Evolutionary conservation across 2,888 invertebrate species (phyloP).

Genomic region (Himalopsyche kuldschensis): DNA sequence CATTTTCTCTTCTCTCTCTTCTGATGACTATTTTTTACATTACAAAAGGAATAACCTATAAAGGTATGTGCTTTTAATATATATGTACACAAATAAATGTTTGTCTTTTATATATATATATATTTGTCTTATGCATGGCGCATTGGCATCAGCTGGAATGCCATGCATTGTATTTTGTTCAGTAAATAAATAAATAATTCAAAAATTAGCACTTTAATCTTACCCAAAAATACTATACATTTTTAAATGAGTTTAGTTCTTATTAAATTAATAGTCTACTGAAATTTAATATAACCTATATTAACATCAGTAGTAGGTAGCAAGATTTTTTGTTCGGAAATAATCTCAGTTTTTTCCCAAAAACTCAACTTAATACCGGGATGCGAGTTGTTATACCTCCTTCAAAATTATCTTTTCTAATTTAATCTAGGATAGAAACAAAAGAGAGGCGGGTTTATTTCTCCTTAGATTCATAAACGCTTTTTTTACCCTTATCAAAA

Average conservation of each 20-base stretch:
- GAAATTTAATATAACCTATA: neutral
- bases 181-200: too few species aligned
- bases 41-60: too few species aligned
- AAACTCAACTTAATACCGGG: neutral
- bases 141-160: too few species aligned
- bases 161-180: too few species aligned
- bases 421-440: constrained; percentile 28
- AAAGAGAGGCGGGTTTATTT: constrained; percentile 17
- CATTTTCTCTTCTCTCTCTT: too few species aligned
- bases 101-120: too few species aligned
- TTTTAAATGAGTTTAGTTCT: neutral
- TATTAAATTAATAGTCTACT: neutral
- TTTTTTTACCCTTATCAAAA: constrained; percentile 39
- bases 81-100: too few species aligned
- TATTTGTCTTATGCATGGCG: too few species aligned
- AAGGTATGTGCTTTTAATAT: too few species aligned
- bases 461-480: constrained; percentile 24
- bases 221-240: too few species aligned
- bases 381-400: constrained; percentile 9
- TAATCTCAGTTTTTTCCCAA: neutral
- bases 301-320: neutral
- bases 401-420: constrained; percentile 16
- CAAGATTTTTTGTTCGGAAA: neutral
- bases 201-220: too few species aligned
- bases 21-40: too few species aligned